Base-by-base conservation (phyloP, 2,113 vertebrate genomes). In the Puntigrus tetrazona region DNA sequence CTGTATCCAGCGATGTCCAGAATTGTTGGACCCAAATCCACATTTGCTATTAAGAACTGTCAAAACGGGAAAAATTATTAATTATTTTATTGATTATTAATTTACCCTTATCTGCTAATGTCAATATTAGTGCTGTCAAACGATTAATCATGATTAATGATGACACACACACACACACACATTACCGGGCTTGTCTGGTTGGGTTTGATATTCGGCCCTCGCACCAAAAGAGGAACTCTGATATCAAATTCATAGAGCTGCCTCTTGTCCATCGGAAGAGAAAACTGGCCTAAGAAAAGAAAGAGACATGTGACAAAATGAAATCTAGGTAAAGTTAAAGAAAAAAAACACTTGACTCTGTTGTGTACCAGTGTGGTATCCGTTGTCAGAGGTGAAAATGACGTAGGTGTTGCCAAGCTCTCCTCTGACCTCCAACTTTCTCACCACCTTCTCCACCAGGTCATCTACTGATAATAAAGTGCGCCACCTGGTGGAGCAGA, bases 211-310 rank as follows among this genome's bases (percentile, higher is more conserved):
- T 96, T 95, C 6, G 98, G 98, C 27, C 97, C 98, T 93, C 98
- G 93, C 87, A 99, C 97, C 90, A 99, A 91, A 61, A 99, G 92
- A 65, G 98, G 98, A 89, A 99, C 97, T 92, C 95, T 96, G 92
- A 99, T 98, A 84, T 99, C 98, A 90, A 99, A 99, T 86, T 99
- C 98, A 86, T 99, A 99, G 5, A 99, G 95, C 89, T 99, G 98
- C 61, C 98, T 91, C 91, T 99, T 99, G 90, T 99, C 98, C 92
- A 98, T 92, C 20, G 98, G 98, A 86, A 99, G 93, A 82, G 98
- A 99, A 91, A 99, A 99, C 89, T 99, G 98, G 67, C 98, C 97
- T 99, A 88, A 34, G 84, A 83, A 41, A 6, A 76, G 27, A 85
- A 50, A 78, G 3, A 27, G 10, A 25, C 43, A 52, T 5, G 3